Conservation (phyloP, 2,888 invertebrate genomes). For the Aphidoletes aphidimyza region DNA sequence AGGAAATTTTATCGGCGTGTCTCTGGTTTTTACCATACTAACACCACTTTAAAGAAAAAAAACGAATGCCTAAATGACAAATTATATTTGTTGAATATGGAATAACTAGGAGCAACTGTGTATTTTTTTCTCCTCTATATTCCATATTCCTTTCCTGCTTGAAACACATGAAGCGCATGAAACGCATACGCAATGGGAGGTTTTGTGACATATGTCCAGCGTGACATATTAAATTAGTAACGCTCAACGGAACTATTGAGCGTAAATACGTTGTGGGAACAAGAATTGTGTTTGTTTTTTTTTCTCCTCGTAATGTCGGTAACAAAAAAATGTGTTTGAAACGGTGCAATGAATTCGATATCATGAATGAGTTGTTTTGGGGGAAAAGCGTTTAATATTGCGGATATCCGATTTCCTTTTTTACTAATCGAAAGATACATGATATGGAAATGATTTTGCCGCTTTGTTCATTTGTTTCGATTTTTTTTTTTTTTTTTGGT, state of each 20-base stretch:
- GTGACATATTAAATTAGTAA: conserved; percentile 47
- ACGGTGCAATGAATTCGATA: conserved; percentile 11
- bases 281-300: neutral
- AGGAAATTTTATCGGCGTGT: conserved; percentile 7
- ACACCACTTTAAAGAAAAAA: too few relatives aligned
- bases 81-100: neutral
- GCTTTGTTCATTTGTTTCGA: neutral
- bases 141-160: neutral
- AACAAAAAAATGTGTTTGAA: conserved; percentile 41
- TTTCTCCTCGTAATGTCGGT: neutral
- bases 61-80: conserved; percentile 3
- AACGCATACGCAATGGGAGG: neutral
- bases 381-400: conserved; percentile 15
- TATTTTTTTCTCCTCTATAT: neutral
- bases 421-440: neutral
- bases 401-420: conserved; percentile 53
- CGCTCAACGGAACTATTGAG: neutral
- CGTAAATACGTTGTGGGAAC: neutral
- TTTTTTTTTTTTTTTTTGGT: neutral
- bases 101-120: neutral
- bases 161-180: neutral
- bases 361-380: neutral
- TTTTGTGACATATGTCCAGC: conserved; percentile 44
- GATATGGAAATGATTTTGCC: conserved; percentile 17
- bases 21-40: neutral